Conservation (phyloP, 2,888 invertebrate genomes). For the Hymenopus coronatus region DNA sequence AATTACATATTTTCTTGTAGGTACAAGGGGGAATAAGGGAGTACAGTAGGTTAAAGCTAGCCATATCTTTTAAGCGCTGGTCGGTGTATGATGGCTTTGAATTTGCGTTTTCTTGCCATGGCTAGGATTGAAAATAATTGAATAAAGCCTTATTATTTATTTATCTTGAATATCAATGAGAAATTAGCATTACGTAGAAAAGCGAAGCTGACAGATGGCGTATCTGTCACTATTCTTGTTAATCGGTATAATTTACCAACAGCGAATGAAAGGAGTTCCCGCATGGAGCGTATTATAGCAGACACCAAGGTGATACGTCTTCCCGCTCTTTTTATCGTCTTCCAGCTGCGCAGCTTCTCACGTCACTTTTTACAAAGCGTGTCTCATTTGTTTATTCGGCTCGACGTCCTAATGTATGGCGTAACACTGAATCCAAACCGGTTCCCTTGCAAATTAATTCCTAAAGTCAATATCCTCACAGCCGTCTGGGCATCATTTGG, state of each 20-base stretch:
- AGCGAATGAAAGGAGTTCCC: not conserved
- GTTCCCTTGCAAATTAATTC: not conserved
- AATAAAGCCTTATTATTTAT: too few relatives aligned
- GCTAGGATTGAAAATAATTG: too few relatives aligned
- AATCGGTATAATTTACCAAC: not conserved
- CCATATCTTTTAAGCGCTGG: too few relatives aligned
- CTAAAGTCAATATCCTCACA: not conserved
- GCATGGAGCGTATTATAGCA: not conserved
- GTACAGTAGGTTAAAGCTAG: too few relatives aligned
- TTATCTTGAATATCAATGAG: too few relatives aligned
- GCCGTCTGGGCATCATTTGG: not conserved
- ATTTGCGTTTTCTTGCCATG: too few relatives aligned
- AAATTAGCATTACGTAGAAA: too few relatives aligned
- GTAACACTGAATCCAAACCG: not conserved
- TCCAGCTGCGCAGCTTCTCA: not conserved
- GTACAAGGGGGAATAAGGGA: too few relatives aligned
- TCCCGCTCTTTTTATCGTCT: not conserved
- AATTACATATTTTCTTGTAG: too few relatives aligned
- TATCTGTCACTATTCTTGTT: not conserved
- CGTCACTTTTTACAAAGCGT: not conserved
- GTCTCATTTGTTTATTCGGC: not conserved
- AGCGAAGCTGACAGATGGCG: too few relatives aligned
- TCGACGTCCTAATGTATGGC: not conserved
- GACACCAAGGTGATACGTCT: not conserved
- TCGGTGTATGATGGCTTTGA: too few relatives aligned